A percentile compares a stretch with the other conserved stretches of the same genome.
phyloP scores from a whole-genome alignment of 2,888 invertebrate species.

The Papilio protenor region DNA sequence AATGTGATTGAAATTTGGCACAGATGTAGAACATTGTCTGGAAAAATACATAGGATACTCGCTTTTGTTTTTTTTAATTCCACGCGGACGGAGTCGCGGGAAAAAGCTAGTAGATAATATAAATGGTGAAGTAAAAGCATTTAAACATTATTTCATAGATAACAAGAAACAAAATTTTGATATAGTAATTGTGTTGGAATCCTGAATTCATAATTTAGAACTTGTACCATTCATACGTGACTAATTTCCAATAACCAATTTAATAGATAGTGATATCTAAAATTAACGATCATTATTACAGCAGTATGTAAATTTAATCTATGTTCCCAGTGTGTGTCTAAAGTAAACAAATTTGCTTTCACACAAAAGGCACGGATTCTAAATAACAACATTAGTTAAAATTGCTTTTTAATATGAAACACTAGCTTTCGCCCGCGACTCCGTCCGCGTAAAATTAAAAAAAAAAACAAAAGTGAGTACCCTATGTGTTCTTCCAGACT shows the following conservation, averaged over 20 bases:
- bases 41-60: too few relatives aligned
- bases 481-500: too few relatives aligned
- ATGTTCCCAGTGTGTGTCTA: slow-evolving; percentile 10
- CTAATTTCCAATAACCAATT: slow-evolving; percentile 28
- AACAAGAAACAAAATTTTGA: background rate
- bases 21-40: too few relatives aligned
- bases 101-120: too few relatives aligned
- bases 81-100: too few relatives aligned
- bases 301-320: slow-evolving; percentile 26
- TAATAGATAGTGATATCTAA: slow-evolving; percentile 31
- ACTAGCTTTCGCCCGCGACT: too few relatives aligned
- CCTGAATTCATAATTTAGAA: background rate
- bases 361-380: background rate
- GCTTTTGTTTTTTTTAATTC: too few relatives aligned
- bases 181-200: background rate
- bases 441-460: too few relatives aligned
- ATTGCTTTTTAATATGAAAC: background rate
- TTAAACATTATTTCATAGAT: background rate
- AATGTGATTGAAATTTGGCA: too few relatives aligned
- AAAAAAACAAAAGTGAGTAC: too few relatives aligned
- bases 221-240: background rate
- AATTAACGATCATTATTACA: slow-evolving; percentile 31
- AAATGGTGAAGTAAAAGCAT: too few relatives aligned
- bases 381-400: background rate
- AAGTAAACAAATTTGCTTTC: slow-evolving; percentile 11